Conservation (phyloP, 2,797 vertebrate species). For the Neosilurus hyrtlii region DNA sequence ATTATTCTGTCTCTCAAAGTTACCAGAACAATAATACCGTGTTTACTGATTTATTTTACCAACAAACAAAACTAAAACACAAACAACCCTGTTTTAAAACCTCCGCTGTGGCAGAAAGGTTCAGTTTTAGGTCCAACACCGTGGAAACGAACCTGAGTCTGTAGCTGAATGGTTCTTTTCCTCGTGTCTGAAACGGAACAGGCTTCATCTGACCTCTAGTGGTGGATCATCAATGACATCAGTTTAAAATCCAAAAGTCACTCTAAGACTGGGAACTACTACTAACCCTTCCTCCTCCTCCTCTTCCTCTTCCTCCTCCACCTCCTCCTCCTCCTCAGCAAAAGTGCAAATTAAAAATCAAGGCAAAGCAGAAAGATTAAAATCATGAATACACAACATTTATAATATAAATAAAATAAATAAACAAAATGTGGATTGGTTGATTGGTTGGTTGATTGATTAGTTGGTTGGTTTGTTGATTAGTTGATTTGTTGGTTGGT, state of each 20-base stretch:
- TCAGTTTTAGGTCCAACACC: not conserved
- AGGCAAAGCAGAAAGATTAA: not conserved
- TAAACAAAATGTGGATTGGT: too few species aligned
- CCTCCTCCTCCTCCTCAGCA: too few species aligned
- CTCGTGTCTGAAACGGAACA: too few species aligned
- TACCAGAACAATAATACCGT: not conserved
- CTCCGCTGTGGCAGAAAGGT: not conserved
- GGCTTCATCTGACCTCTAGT: constrained; percentile 7
- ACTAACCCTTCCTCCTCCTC: not conserved
- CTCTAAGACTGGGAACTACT: not conserved
- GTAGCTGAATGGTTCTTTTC: not conserved
- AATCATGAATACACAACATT: not conserved
- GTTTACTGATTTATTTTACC: too few species aligned
- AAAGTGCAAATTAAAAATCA: not conserved
- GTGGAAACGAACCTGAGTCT: not conserved
- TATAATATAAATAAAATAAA: too few species aligned
- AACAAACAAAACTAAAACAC: too few species aligned
- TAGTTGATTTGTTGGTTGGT: too few species aligned
- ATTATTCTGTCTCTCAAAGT: not conserved
- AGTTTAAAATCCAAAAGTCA: not conserved
- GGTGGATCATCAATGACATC: not conserved
- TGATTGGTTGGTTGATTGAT: too few species aligned
- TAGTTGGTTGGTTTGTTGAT: too few species aligned
- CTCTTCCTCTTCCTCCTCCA: too few species aligned
- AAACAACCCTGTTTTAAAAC: not conserved